Conservation (phyloP, 53 echinoderm and acorn worm species). For the Henricia sp. region DNA sequence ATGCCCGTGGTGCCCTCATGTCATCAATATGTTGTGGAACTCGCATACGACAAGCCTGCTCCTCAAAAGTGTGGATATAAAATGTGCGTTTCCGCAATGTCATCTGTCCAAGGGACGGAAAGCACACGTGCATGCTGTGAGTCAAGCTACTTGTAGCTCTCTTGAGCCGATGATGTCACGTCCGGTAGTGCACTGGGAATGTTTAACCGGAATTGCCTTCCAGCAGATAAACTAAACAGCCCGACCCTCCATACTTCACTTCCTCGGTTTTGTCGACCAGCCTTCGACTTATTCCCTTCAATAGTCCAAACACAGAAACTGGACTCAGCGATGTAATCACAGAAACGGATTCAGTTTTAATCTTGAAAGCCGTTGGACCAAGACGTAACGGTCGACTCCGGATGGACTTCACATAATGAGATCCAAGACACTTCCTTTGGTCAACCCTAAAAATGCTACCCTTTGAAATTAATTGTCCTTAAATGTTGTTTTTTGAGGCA, state of each 20-base stretch:
- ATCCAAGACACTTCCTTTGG: too few relatives aligned
- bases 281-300: not conserved
- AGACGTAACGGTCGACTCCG: not conserved
- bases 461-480: too few relatives aligned
- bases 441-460: too few relatives aligned
- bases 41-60: too few relatives aligned
- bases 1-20: too few relatives aligned
- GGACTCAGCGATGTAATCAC: not conserved
- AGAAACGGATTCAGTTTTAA: not conserved
- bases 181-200: conserved; percentile 61
- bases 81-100: conserved; percentile 6
- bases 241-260: conserved; percentile 10
- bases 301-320: not conserved
- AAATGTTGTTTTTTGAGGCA: too few relatives aligned
- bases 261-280: conserved; percentile 6
- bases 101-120: conserved; percentile 9
- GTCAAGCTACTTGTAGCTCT: conserved; percentile 39
- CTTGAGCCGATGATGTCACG: conserved; percentile 32
- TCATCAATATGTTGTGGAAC: too few relatives aligned
- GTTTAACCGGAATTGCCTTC: not conserved
- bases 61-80: not conserved
- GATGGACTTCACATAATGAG: not conserved
- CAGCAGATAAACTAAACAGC: not conserved
- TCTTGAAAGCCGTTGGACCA: not conserved
- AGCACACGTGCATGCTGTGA: conserved; percentile 41